These are phyloP conservation scores for Baccha elongata DNA, from an alignment of 2,888 invertebrate genomes.

Conservation along the genomic window DNA sequence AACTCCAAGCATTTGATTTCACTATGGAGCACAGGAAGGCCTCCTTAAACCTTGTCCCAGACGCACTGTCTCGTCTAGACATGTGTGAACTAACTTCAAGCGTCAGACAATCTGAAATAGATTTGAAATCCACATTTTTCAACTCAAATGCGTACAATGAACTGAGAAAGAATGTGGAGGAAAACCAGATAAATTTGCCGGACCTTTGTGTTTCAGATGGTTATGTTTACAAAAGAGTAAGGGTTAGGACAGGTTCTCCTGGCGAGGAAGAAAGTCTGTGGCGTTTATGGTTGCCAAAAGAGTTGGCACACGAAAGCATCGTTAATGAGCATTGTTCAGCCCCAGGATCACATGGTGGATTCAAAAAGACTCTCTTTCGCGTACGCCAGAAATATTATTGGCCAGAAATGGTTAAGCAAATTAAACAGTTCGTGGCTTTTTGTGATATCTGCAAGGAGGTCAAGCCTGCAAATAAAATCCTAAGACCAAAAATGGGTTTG, in stretches of 20 bases:
- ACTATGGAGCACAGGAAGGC: constrained; percentile 14
- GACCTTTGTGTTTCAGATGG: neutral
- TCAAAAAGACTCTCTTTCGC: neutral
- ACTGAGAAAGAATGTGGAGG: neutral
- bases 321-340: neutral
- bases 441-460: constrained; percentile 1
- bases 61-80: constrained; percentile 3
- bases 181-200: neutral
- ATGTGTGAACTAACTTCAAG: neutral
- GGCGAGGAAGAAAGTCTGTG: too few species aligned
- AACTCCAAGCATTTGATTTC: neutral
- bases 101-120: neutral
- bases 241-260: neutral
- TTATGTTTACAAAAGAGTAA: neutral
- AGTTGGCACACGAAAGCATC: neutral
- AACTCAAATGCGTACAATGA: neutral
- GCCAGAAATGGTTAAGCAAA: too few species aligned
- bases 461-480: constrained; percentile 1
- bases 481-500: constrained; percentile 49
- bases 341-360: neutral
- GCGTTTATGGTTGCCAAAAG: too few species aligned
- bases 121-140: neutral
- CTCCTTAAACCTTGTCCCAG: constrained; percentile 6
- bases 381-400: constrained; percentile 7
- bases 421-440: neutral